These are phyloP conservation scores for Ephialtes manifestator DNA, from an alignment of 2,888 invertebrate genomes.

Conservation along the genomic window DNA sequence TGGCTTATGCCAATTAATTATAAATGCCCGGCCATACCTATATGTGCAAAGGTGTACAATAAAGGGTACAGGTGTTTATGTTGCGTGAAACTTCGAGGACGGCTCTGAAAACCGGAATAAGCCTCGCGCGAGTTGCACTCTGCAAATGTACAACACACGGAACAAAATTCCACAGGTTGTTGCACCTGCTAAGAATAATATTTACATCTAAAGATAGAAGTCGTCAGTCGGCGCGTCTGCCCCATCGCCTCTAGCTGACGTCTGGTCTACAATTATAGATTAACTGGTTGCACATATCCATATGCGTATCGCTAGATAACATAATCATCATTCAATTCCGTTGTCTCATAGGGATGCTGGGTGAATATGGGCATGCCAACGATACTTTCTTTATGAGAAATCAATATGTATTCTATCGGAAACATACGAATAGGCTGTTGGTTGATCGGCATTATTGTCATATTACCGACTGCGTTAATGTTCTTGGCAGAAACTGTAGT, in stretches of 20 bases:
- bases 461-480: too few species aligned
- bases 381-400: neutral
- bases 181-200: conserved; percentile 63
- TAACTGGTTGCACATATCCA: conserved; percentile 1
- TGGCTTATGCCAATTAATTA: conserved; percentile 48
- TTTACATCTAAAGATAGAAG: conserved; percentile 60
- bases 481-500: neutral
- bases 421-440: neutral
- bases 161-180: conserved; percentile 58
- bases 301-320: conserved; percentile 13
- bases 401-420: neutral
- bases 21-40: neutral
- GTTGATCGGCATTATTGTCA: too few species aligned
- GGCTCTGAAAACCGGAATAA: conserved; percentile 28
- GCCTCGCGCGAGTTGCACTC: conserved; percentile 1
- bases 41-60: neutral
- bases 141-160: neutral
- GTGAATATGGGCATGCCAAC: neutral
- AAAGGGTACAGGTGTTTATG: neutral
- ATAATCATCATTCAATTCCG: neutral
- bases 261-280: conserved; percentile 27
- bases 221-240: conserved; percentile 56
- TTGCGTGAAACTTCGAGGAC: neutral
- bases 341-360: neutral
- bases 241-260: conserved; percentile 17